phyloP scores from a whole-genome alignment of 2,888 invertebrate genomes.

The Drosophila barbarae region DNA sequence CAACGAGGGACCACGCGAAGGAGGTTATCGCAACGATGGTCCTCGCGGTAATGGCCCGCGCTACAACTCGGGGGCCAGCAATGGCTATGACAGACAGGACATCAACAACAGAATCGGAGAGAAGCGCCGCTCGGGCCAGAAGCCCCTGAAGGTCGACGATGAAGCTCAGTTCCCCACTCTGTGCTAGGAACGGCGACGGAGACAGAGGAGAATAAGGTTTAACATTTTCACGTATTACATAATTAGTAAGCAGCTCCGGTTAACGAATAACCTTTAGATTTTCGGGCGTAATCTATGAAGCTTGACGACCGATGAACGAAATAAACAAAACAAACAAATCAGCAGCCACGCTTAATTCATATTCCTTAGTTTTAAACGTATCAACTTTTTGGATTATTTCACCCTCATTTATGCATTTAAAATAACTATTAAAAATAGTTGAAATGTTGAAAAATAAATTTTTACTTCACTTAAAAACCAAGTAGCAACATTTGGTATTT shows the following conservation, averaged over 20 bases:
- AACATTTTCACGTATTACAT: slow-evolving; percentile 38
- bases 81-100: slow-evolving; percentile 70
- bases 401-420: slow-evolving; percentile 46
- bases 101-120: slow-evolving; percentile 56
- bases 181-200: slow-evolving; percentile 82
- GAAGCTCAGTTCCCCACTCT: slow-evolving; percentile 97
- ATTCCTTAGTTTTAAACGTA: slow-evolving; percentile 46
- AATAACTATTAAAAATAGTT: slow-evolving; percentile 69
- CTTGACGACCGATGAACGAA: slow-evolving; percentile 44
- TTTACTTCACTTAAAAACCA: slow-evolving; percentile 38
- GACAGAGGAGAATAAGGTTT: slow-evolving; percentile 19
- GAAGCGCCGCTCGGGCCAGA: slow-evolving; percentile 60
- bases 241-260: slow-evolving; percentile 33
- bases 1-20: slow-evolving; percentile 4
- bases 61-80: slow-evolving; percentile 43
- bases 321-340: slow-evolving; percentile 28
- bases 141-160: slow-evolving; percentile 94
- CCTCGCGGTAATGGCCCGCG: slow-evolving; percentile 30
- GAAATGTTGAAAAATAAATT: slow-evolving; percentile 54
- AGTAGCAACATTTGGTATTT: slow-evolving; percentile 10
- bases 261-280: slow-evolving; percentile 36
- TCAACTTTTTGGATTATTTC: slow-evolving; percentile 47
- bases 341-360: slow-evolving; percentile 44
- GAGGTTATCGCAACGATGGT: slow-evolving; percentile 14
- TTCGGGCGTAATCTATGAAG: slow-evolving; percentile 32